These are phyloP conservation scores for Aphaenogaster floridana DNA, from an alignment of 1,140 invertebrate species.

Conservation along the genomic window DNA sequence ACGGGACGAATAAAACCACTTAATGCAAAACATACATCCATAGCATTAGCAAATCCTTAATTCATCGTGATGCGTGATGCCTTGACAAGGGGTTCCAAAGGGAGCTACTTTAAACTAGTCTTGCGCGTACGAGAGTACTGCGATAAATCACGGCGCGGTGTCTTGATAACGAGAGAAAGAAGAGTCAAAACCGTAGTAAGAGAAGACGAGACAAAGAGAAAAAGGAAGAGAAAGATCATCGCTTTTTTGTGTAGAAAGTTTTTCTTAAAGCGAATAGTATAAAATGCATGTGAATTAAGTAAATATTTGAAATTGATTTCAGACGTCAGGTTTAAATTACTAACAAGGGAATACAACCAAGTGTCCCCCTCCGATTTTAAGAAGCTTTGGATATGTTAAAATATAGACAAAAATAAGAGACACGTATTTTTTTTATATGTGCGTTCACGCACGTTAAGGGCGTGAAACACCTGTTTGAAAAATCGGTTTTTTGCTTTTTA, in stretches of 20 bases:
- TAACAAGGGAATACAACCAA: too few species aligned
- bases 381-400: too few species aligned
- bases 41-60: slow-evolving; percentile 31
- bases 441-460: too few species aligned
- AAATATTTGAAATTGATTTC: slow-evolving; percentile 13
- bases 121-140: background rate
- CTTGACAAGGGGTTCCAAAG: slow-evolving; percentile 30
- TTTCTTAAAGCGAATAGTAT: background rate
- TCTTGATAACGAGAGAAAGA: slow-evolving; percentile 52
- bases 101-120: slow-evolving; percentile 17
- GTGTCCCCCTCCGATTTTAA: too few species aligned
- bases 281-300: background rate
- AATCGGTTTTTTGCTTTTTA: too few species aligned
- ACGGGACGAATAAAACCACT: background rate
- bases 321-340: background rate
- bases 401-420: too few species aligned
- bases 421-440: too few species aligned
- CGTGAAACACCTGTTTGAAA: too few species aligned
- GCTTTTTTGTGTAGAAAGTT: background rate
- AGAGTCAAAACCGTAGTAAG: slow-evolving; percentile 1
- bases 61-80: slow-evolving; percentile 34
- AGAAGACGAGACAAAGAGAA: background rate
- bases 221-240: background rate
- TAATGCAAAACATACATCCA: background rate
- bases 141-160: slow-evolving; percentile 38